Evolutionary conservation across 2,888 invertebrate species (phyloP).

Genomic region (Chromoteleia sp.): DNA sequence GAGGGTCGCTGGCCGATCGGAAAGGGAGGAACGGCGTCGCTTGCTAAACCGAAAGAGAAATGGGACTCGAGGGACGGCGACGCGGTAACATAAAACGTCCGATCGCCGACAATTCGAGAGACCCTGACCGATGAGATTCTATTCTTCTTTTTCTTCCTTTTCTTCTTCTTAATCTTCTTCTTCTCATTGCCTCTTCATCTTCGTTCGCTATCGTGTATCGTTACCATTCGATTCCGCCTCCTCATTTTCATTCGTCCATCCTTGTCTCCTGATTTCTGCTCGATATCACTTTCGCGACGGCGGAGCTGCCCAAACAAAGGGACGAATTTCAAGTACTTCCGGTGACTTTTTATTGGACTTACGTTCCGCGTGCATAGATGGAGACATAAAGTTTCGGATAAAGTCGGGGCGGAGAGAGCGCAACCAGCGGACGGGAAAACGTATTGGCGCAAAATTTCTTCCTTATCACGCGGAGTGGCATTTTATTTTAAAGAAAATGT

Average conservation of each 20-base stretch:
- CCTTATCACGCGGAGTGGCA: slow-evolving; percentile 29
- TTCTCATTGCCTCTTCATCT: slow-evolving; percentile 18
- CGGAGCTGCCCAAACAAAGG: slow-evolving; percentile 44
- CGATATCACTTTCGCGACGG: slow-evolving; percentile 35
- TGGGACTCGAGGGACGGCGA: slow-evolving; percentile 41
- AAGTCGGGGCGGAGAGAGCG: slow-evolving; percentile 8
- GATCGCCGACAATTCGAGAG: slow-evolving; percentile 51
- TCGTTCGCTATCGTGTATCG: slow-evolving; percentile 27
- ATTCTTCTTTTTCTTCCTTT: too few relatives aligned
- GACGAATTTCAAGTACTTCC: slow-evolving; percentile 38
- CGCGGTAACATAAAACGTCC: slow-evolving; percentile 61
- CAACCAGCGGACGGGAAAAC: slow-evolving; percentile 14
- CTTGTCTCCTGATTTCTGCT: slow-evolving; percentile 41
- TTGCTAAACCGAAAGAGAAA: slow-evolving; percentile 61
- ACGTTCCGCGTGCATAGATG: slow-evolving; percentile 35
- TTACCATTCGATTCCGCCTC: slow-evolving; percentile 36
- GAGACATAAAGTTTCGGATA: slow-evolving; percentile 56
- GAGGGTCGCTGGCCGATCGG: slow-evolving; percentile 61
- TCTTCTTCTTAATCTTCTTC: too few relatives aligned
- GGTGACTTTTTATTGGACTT: slow-evolving; percentile 38
- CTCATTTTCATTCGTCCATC: slow-evolving; percentile 56
- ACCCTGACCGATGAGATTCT: slow-evolving; percentile 25
- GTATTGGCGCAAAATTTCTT: slow-evolving; percentile 43
- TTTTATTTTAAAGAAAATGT: slow-evolving; percentile 24
- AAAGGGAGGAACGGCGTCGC: slow-evolving; percentile 49